Conservation (phyloP, 64 coral and sea anemone genomes). For the Montipora foliosa region DNA sequence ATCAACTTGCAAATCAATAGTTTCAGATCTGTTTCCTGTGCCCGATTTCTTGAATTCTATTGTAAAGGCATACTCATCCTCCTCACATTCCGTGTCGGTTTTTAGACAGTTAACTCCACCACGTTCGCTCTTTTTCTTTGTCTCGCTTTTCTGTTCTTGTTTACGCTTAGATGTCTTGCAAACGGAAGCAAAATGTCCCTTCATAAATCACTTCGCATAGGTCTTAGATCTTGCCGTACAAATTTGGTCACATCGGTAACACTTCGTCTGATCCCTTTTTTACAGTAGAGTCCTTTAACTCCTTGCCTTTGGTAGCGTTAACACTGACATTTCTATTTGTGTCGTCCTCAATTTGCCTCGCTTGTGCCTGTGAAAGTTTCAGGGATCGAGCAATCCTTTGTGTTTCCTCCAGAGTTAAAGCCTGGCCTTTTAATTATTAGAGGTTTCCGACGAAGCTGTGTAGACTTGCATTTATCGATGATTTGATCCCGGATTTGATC, state of each 20-base stretch:
- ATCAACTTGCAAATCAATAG: too few relatives aligned
- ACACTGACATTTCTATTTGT: not conserved
- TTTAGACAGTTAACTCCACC: not conserved
- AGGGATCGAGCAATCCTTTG: not conserved
- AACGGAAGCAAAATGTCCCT: slow-evolving; percentile 22
- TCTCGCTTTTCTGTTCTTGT: not conserved
- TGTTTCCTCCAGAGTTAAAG: not conserved
- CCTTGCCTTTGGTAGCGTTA: not conserved
- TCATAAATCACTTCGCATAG: not conserved
- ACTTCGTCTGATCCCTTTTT: not conserved
- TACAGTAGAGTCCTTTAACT: not conserved
- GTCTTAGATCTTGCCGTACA: slow-evolving; percentile 18
- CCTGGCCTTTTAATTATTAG: slow-evolving; percentile 46
- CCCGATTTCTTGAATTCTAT: too few relatives aligned
- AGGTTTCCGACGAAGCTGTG: slow-evolving; percentile 25
- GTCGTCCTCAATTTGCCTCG: not conserved
- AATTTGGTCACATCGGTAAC: slow-evolving; percentile 25
- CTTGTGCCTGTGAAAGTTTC: not conserved
- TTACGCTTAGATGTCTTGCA: slow-evolving; percentile 1
- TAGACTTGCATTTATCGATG: slow-evolving; percentile 59
- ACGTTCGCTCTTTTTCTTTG: not conserved
- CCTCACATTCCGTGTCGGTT: too few relatives aligned
- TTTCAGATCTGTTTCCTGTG: too few relatives aligned
- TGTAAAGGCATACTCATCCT: too few relatives aligned
- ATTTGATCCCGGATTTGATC: slow-evolving; percentile 69